Conservation (phyloP, 2,888 invertebrate genomes). For the Neoaliturus tenellus region DNA sequence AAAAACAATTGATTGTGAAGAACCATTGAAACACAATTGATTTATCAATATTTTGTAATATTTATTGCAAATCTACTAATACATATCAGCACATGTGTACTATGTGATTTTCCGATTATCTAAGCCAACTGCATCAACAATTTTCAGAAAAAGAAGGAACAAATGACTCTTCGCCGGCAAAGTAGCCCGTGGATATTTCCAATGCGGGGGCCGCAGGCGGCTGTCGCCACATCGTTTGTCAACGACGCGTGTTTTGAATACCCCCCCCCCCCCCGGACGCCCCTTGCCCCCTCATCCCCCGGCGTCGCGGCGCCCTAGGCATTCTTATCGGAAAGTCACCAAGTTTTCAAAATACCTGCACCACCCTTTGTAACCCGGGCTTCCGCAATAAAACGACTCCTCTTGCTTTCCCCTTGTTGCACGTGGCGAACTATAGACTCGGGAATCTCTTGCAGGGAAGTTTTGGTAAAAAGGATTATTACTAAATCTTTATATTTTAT, state of each 20-base stretch:
- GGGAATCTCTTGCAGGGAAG: too few species aligned
- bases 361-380: conserved; percentile 24
- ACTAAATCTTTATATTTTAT: too few species aligned
- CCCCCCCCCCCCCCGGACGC: background rate
- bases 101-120: too few species aligned
- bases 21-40: too few species aligned
- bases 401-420: background rate
- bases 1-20: too few species aligned
- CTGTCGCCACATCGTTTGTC: conserved; percentile 49
- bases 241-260: conserved; percentile 37
- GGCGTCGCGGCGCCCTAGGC: background rate
- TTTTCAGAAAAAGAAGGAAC: background rate
- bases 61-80: too few species aligned
- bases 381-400: conserved; percentile 37
- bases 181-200: conserved; percentile 33
- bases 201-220: conserved; percentile 13
- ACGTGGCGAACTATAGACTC: conserved; percentile 11
- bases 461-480: too few species aligned
- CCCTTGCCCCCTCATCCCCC: background rate
- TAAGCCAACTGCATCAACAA: too few species aligned
- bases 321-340: conserved; percentile 48
- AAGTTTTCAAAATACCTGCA: conserved; percentile 50
- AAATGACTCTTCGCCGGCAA: background rate
- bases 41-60: too few species aligned
- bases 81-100: too few species aligned